Percentiles rank a stretch among this genome's conserved stretches.
Evolutionary conservation across 92 coral and sea anemone genomes (phyloP).

Genomic region (Micromussa lordhowensis): DNA sequence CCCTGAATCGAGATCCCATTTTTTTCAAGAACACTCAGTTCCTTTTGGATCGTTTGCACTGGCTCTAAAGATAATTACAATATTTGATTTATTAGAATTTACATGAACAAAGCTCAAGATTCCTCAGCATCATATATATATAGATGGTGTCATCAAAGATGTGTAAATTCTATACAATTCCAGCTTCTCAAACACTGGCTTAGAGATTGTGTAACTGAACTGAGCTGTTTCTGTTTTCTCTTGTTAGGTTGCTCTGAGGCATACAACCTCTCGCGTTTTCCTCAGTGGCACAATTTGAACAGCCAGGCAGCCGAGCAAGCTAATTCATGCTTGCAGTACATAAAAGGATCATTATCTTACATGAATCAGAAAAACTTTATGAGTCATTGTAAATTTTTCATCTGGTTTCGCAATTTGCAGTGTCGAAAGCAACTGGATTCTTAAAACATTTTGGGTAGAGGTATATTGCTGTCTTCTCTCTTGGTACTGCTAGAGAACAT

Average conservation of each 20-base stretch:
- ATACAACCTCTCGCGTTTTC: slow-evolving; percentile 41
- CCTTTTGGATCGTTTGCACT: slow-evolving; percentile 64
- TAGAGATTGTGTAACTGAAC: too few species aligned
- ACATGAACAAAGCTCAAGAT: too few species aligned
- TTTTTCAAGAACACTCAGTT: slow-evolving; percentile 57
- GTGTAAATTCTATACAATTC: too few species aligned
- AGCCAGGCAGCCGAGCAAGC: slow-evolving; percentile 35
- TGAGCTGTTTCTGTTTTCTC: not conserved
- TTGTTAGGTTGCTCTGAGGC: slow-evolving; percentile 47
- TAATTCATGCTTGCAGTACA: slow-evolving; percentile 5
- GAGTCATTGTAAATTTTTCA: slow-evolving; percentile 15
- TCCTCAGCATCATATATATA: too few species aligned
- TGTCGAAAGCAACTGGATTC: not conserved
- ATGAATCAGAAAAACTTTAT: slow-evolving; percentile 18
- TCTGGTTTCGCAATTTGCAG: slow-evolving; percentile 6
- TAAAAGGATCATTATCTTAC: slow-evolving; percentile 14
- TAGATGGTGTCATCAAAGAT: too few species aligned
- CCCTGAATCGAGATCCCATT: slow-evolving; percentile 69
- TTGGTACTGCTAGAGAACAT: too few species aligned
- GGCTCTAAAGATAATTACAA: slow-evolving; percentile 8
- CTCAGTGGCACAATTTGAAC: slow-evolving; percentile 28
- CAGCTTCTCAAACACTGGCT: too few species aligned
- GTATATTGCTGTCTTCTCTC: too few species aligned
- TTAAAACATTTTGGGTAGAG: not conserved
- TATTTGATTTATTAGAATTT: too few species aligned